Conservation (phyloP, 2,888 invertebrate genomes). For the Chloroclystis v-ata region DNA sequence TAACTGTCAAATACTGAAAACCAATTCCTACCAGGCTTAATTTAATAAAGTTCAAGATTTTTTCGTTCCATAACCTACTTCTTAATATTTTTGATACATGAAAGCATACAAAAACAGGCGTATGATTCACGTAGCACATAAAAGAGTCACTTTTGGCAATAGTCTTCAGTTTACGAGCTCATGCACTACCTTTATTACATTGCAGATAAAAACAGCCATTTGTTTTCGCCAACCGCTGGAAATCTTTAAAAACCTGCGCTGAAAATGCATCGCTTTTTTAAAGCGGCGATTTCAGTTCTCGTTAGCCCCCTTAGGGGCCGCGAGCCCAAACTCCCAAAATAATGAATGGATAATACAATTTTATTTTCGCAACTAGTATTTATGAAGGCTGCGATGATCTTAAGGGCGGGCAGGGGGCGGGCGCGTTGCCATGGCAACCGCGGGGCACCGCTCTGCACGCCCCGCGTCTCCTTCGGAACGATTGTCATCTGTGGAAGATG, state of each 20-base stretch:
- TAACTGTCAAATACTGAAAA: no score
- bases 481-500: conserved; percentile 72
- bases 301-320: conserved; percentile 46
- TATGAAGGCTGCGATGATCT: conserved; percentile 63
- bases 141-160: conserved; percentile 25
- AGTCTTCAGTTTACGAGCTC: conserved; percentile 28
- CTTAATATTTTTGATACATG: no score
- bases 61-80: no score
- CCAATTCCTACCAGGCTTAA: no score
- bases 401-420: conserved; percentile 62
- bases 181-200: conserved; percentile 29
- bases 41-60: no score
- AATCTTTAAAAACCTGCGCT: conserved; percentile 29
- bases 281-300: conserved; percentile 42
- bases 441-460: conserved; percentile 62
- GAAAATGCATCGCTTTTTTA: conserved; percentile 38
- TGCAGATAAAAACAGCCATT: conserved; percentile 30
- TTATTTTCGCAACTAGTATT: conserved; percentile 65
- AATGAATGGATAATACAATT: conserved; percentile 74
- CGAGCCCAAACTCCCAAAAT: conserved; percentile 53
- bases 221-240: conserved; percentile 28
- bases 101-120: conserved; percentile 9
- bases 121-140: conserved; percentile 20
- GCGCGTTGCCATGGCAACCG: conserved; percentile 65
- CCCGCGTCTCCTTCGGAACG: conserved; percentile 59